Base-by-base conservation (phyloP, 2,888 invertebrate genomes). In the Pammene fasciana region DNA sequence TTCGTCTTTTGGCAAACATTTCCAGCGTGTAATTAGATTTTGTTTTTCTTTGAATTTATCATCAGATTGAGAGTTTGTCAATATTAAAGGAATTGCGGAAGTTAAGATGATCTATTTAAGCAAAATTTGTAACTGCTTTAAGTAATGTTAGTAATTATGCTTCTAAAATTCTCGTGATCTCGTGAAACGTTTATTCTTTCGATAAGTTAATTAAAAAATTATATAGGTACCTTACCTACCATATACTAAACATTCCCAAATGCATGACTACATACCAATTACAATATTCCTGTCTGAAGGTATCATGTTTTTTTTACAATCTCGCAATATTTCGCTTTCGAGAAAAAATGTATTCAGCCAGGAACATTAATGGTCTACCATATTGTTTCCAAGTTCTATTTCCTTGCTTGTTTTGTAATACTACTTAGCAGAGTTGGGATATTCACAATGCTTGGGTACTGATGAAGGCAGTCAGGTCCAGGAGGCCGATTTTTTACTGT, bases 1-100 rank as follows among this genome's bases (percentile, higher is more conserved):
- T 60, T 70, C 71, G 71, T 64, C 62, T 67, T 55, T 67, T 61
- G 67, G 68, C 68, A 64, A 72, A 65, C 50, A 54, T 59, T 65
- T 70, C 38, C n/a, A 46, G 38, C 57, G 59, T 65, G 34, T 70
- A 70, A 70, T 70, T 60, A 70, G 16, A 70, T 65, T 59, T 65
- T 48, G 59, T 70, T 26, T 65, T 65, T 55, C 61, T 57, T 65
- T 38, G 45, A 41, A 54, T 52, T 52, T 45, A 55, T 26, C n/a
- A n/a, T 43, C 13, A 48, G 14, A 41, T 57, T 43, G 41, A 13
- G 36, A 26, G 14, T 65, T 56, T 18, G 41, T 18, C 50, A 26
- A 13, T 34, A 10, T 14, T 34, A 55, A 54, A 64, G 36, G 2
- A 65, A 34, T 45, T 55, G 11, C 0, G 11, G 45, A 43, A 55